Percentiles rank a stretch among this genome's conserved stretches.
Evolutionary conservation across 2,888 invertebrate genomes (phyloP).

Genomic region (Graphium colonna): DNA sequence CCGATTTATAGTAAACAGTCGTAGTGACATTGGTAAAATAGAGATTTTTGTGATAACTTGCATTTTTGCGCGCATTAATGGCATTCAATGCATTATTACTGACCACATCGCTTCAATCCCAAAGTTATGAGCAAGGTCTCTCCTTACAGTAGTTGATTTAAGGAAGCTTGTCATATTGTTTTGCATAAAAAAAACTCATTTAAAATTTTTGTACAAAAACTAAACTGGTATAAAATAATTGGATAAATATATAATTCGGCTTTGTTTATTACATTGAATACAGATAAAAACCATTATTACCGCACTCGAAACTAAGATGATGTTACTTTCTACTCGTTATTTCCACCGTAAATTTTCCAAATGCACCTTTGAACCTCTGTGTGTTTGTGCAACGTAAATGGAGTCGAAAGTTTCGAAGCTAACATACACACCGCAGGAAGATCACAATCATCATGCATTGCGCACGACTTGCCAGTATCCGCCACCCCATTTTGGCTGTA

Average conservation of each 20-base stretch:
- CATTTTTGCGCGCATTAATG: constrained; percentile 63
- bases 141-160: constrained; percentile 52
- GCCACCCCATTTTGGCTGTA: constrained; percentile 61
- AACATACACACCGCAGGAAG: constrained; percentile 66
- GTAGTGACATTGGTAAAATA: constrained; percentile 56
- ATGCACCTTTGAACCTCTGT: constrained; percentile 8
- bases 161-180: constrained; percentile 66
- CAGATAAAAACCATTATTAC: not conserved
- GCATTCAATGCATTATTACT: constrained; percentile 65
- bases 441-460: constrained; percentile 71
- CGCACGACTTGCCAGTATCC: constrained; percentile 69
- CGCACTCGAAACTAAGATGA: not conserved
- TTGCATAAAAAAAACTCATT: constrained; percentile 47
- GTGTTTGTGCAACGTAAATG: constrained; percentile 8
- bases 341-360: constrained; percentile 1
- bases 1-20: constrained; percentile 41
- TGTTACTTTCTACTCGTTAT: constrained; percentile 2
- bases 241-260: not conserved
- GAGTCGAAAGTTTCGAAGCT: constrained; percentile 20
- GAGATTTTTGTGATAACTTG: constrained; percentile 70
- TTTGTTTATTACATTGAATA: not conserved
- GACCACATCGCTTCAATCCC: constrained; percentile 74
- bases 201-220: not conserved
- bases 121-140: constrained; percentile 56
- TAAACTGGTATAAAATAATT: not conserved